Conservation (phyloP, 2,113 vertebrate species). For the Tangachromis dhanisi region DNA sequence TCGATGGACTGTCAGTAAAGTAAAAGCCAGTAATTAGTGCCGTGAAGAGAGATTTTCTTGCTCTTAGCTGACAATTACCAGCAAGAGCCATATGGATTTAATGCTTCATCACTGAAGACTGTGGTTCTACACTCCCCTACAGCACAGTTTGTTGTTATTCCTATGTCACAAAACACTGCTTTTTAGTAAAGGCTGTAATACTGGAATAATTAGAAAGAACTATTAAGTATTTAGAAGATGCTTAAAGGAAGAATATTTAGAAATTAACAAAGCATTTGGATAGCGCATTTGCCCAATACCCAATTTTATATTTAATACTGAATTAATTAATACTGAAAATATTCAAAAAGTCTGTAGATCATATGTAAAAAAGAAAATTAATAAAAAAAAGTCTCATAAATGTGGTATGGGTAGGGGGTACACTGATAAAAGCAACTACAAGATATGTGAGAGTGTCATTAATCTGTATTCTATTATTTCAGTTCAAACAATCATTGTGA, state of each 20-base stretch:
- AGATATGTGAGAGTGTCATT: not conserved
- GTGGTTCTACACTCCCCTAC: not conserved
- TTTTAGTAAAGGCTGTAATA: not conserved
- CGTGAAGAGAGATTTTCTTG: conserved; percentile 21
- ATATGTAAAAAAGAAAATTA: not conserved
- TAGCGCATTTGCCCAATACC: rapidly evolving
- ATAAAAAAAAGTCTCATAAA: not conserved
- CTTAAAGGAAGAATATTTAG: not conserved
- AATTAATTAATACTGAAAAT: not conserved
- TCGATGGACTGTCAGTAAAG: conserved; percentile 43
- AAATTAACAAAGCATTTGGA: not conserved
- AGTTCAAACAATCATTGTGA: not conserved
- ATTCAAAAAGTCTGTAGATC: not conserved
- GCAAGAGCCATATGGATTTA: conserved; percentile 6
- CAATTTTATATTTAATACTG: not conserved
- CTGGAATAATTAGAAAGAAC: not conserved
- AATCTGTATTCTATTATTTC: not conserved
- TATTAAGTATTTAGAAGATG: not conserved
- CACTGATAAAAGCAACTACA: not conserved
- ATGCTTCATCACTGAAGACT: not conserved
- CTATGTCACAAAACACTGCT: not conserved
- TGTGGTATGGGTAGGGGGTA: not conserved
- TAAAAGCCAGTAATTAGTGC: conserved; percentile 53
- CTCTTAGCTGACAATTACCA: conserved; percentile 16
- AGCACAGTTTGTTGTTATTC: not conserved